phyloP scores from a whole-genome alignment of 2,797 vertebrate species.

The Spondyliosoma cantharus region DNA sequence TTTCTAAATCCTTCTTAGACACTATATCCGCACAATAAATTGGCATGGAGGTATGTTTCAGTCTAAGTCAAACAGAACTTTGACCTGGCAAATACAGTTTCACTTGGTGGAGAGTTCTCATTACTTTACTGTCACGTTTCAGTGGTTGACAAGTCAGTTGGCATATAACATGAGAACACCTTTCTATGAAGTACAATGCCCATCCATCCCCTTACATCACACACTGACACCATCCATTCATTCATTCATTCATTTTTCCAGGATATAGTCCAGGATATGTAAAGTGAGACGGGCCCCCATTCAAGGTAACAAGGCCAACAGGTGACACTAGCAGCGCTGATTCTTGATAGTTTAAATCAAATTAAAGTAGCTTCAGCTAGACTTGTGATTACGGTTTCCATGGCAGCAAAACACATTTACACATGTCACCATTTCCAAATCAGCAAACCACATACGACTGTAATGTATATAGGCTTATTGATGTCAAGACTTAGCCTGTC shows the following conservation, averaged over 20 bases:
- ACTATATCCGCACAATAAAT: not conserved
- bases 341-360: not conserved
- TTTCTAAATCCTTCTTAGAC: not conserved
- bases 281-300: slow-evolving; percentile 9
- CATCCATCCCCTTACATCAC: not conserved
- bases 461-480: not conserved
- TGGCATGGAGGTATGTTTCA: slow-evolving; percentile 12
- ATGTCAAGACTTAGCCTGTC: no score
- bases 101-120: not conserved
- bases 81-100: slow-evolving; percentile 55
- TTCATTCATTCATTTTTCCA: not conserved
- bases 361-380: not conserved
- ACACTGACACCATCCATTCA: not conserved
- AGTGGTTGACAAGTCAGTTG: slow-evolving; percentile 1
- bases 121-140: not conserved
- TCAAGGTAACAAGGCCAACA: not conserved
- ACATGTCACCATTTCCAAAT: not conserved
- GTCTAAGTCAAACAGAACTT: slow-evolving; percentile 52
- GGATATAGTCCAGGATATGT: slow-evolving; percentile 46
- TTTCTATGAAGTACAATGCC: not conserved
- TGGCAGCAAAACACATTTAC: slow-evolving; percentile 26
- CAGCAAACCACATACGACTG: not conserved
- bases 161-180: not conserved
- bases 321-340: not conserved
- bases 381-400: slow-evolving; percentile 11